Conservation (phyloP, 2,113 vertebrate genomes). For the Etheostoma spectabile region DNA sequence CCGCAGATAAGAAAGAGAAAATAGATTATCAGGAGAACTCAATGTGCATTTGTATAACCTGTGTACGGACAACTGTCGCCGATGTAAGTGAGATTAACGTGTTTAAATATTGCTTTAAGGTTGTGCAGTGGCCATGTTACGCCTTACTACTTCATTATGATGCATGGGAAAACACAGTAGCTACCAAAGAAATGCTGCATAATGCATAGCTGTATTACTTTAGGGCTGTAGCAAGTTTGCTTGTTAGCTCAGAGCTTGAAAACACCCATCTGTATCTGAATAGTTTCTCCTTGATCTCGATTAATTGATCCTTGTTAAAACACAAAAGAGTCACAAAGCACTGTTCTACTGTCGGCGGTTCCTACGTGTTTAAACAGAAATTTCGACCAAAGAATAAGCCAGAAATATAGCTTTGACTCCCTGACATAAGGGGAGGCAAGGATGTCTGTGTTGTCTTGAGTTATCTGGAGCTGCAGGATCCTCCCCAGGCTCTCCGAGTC, state of each 20-base stretch:
- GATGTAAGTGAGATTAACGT: conserved; percentile 40
- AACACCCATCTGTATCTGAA: conserved; percentile 35
- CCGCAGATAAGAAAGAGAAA: conserved; percentile 34
- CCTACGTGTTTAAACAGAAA: conserved; percentile 17
- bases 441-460: conserved; percentile 66
- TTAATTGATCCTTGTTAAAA: conserved; percentile 61
- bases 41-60: conserved; percentile 49
- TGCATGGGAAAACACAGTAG: conserved; percentile 32
- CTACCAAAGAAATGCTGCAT: conserved; percentile 57
- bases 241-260: conserved; percentile 34
- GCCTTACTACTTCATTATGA: conserved; percentile 37
- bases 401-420: conserved; percentile 69
- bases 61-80: conserved; percentile 26
- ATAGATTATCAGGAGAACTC: conserved; percentile 23
- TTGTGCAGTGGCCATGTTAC: conserved; percentile 17
- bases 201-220: conserved; percentile 48
- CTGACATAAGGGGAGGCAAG: conserved; percentile 67
- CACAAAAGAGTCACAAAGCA: conserved; percentile 1
- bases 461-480: conserved; percentile 76
- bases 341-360: neutral
- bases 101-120: conserved; percentile 34
- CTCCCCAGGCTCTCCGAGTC: conserved; percentile 56
- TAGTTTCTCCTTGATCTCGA: conserved; percentile 42
- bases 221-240: conserved; percentile 22
- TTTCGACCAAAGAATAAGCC: conserved; percentile 11